Evolutionary conservation across 1,140 invertebrate genomes (phyloP), one percentile per base, ranked within the genome.

Genomic region (Pinna nobilis): DNA sequence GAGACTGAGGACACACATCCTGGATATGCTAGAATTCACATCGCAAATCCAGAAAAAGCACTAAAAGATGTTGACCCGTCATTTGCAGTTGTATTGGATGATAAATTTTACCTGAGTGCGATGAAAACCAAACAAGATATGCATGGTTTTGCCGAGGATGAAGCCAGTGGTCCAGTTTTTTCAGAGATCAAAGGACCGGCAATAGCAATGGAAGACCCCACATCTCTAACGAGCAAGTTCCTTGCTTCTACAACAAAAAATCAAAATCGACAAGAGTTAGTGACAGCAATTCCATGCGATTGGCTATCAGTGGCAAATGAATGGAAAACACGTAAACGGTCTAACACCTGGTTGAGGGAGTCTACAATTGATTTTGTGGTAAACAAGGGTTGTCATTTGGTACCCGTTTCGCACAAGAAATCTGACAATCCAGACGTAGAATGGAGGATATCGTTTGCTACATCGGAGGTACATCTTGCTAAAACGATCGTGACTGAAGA

Each of bases 401-500:
- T 77, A n/a, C 55, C 75, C 2, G 75, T 77, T 20, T 59, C 75
- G 9, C 70, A 70, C 6, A 68, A 64, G 30, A 33, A 20, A 35
- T 55, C 49, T 25, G 3, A 9, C n/a, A 69, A 41, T 20, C 69
- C 69, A 5, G 69, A 77, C 7, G 47, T 69, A 20, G 75, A 69
- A 68, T 77, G 75, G 75, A 41, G 75, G 35, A 41, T 77, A 25
- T 77, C 75, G 11, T 77, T 77, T 59, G 65, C 75, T 5, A 50
- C 59, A 39, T 65, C 68, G 7, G 75, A 77, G 47, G 63, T 61
- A 32, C 55, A 35, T 9, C 2, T 77, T 2, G 75, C 69, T 2
- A 50, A 66, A 41, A 37, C 61, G 28, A 65, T 65, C 37, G 70
- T 77, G 1, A 77, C 75, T 20, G 50, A 71, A 23, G n/a, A 49